phyloP scores from a whole-genome alignment of 2,113 vertebrate genomes.

The Thamnophis sirtalis region DNA sequence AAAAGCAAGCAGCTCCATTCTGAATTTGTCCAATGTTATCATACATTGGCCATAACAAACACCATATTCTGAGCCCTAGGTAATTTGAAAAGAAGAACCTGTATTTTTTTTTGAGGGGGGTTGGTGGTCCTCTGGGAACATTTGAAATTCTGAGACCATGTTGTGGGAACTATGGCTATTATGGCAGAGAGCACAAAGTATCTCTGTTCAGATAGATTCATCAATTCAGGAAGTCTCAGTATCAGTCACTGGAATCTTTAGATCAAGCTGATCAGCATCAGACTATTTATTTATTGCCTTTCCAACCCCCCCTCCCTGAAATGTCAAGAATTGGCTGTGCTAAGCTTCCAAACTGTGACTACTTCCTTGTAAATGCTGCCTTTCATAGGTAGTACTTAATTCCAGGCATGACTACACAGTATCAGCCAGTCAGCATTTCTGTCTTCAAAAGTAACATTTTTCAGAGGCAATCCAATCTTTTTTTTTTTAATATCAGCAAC shows the following conservation, averaged over 20 bases:
- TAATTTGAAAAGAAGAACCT: background rate
- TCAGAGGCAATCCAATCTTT: background rate
- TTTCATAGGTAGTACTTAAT: constrained; percentile 13
- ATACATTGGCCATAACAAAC: background rate
- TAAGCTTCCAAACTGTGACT: background rate
- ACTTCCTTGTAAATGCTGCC: constrained; percentile 12
- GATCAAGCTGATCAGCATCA: background rate
- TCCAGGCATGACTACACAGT: background rate
- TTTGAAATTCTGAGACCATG: background rate
- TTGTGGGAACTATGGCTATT: background rate
- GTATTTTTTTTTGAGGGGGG: background rate
- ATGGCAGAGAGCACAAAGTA: constrained; percentile 12
- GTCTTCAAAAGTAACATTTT: constrained; percentile 32
- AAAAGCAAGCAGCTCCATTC: background rate
- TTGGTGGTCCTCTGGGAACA: background rate
- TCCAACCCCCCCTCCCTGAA: constrained; percentile 8
- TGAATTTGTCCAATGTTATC: background rate
- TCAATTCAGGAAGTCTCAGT: constrained; percentile 40
- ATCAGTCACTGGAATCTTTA: background rate
- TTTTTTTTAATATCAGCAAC: constrained; percentile 13
- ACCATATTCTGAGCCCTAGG: background rate
- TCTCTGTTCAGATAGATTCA: constrained; percentile 45
- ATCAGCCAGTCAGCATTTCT: constrained; percentile 22
- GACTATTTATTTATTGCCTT: fast-evolving
- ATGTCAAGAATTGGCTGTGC: background rate